Percentiles rank a stretch among this genome's conserved stretches.
These are phyloP conservation scores for Ophiodon elongatus DNA, from an alignment of 2,113 vertebrate genomes.

Conservation along the genomic window DNA sequence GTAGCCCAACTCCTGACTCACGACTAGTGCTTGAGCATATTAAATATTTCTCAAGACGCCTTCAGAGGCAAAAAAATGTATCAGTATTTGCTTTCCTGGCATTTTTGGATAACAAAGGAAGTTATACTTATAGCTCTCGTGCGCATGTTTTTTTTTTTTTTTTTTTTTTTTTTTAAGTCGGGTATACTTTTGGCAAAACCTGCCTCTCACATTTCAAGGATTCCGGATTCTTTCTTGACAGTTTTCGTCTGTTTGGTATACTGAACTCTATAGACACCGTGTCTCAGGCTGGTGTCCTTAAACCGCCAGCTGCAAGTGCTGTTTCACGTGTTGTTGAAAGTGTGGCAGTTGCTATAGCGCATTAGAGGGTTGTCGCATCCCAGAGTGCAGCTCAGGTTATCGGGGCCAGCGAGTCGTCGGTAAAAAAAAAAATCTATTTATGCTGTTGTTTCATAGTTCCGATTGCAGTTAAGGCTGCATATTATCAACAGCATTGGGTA, in stretches of 20 bases:
- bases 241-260: neutral
- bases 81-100: neutral
- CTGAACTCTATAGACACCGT: neutral
- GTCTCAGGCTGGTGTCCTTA: conserved; percentile 13
- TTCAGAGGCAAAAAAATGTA: neutral
- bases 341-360: conserved; percentile 45
- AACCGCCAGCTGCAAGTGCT: conserved; percentile 1
- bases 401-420: conserved; percentile 33
- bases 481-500: neutral
- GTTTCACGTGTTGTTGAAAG: conserved; percentile 62
- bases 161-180: neutral
- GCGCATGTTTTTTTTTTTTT: neutral
- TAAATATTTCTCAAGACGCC: conserved; percentile 15
- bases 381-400: conserved; percentile 46
- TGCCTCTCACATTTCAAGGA: neutral
- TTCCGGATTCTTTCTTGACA: neutral
- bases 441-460: conserved; percentile 27
- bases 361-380: conserved; percentile 64
- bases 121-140: neutral
- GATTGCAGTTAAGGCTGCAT: neutral
- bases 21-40: conserved; percentile 34
- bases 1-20: conserved; percentile 70
- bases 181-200: neutral
- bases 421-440: neutral
- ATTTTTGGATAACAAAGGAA: conserved; percentile 4